phyloP scores from a whole-genome alignment of 2,797 vertebrate species.

The Carduelis carduelis region DNA sequence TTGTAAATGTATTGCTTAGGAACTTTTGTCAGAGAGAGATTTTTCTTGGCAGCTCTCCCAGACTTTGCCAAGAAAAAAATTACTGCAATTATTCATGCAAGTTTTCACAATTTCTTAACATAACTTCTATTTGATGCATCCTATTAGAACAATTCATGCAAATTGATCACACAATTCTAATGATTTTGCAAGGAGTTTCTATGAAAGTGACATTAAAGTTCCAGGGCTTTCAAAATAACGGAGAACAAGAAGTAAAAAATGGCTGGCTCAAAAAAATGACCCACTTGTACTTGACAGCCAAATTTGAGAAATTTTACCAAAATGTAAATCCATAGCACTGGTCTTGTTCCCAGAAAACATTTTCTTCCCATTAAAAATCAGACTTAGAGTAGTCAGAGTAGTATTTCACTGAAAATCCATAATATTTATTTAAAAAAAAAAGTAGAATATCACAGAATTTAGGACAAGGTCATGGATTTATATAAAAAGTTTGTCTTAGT shows the following conservation, averaged over 20 bases:
- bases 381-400: not conserved
- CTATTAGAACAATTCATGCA: not conserved
- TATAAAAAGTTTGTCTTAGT: not conserved
- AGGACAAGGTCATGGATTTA: not conserved
- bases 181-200: not conserved
- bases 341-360: not conserved
- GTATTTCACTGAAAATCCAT: not conserved
- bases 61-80: conserved; percentile 6
- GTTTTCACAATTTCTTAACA: not conserved
- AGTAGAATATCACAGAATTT: not conserved
- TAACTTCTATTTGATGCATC: not conserved
- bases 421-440: not conserved
- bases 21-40: not conserved
- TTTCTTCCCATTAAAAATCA: not conserved
- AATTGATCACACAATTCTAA: not conserved
- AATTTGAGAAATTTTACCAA: not conserved
- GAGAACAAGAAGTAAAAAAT: not conserved
- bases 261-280: not conserved
- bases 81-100: not conserved
- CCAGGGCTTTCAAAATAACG: not conserved
- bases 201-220: not conserved
- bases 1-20: not conserved
- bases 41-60: conserved; percentile 36
- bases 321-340: not conserved
- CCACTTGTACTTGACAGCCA: not conserved